These are phyloP conservation scores for Zophobas atratus DNA, from an alignment of 1,140 invertebrate genomes.

Conservation along the genomic window DNA sequence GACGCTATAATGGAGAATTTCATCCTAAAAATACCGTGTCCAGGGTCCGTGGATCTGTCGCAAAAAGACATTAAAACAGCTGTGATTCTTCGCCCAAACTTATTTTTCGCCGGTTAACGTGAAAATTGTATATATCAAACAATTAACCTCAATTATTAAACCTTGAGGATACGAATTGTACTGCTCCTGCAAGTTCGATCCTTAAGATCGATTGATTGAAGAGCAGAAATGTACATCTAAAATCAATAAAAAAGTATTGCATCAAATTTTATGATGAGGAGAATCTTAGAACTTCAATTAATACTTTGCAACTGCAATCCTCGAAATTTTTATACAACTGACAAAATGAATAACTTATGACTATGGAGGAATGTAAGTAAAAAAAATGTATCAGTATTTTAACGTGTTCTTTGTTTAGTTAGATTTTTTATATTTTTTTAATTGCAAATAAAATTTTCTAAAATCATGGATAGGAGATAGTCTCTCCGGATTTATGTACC, in stretches of 20 bases:
- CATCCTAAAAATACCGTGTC: slow-evolving; percentile 1
- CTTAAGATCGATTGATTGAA: slow-evolving; percentile 11
- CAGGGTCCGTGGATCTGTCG: slow-evolving; percentile 12
- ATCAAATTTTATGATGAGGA: slow-evolving; percentile 12
- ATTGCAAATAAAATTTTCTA: slow-evolving; percentile 3
- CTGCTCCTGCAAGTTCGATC: slow-evolving; percentile 13
- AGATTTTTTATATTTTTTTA: slow-evolving; percentile 4
- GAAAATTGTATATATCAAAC: slow-evolving; percentile 14
- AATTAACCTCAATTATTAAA: slow-evolving; percentile 1
- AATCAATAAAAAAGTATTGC: slow-evolving; percentile 4
- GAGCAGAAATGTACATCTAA: neutral
- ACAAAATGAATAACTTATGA: slow-evolving; percentile 1
- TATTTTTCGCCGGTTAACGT: slow-evolving; percentile 6
- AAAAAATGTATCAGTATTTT: slow-evolving; percentile 17
- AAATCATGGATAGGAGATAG: too few relatives aligned
- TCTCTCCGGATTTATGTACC: too few relatives aligned
- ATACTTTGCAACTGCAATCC: slow-evolving; percentile 8
- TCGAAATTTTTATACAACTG: slow-evolving; percentile 2
- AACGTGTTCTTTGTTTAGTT: slow-evolving; percentile 2
- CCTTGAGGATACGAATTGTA: slow-evolving; percentile 1
- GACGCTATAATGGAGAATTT: slow-evolving; percentile 4
- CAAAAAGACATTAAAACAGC: slow-evolving; percentile 11
- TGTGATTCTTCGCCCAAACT: neutral
- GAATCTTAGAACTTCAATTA: slow-evolving; percentile 9
- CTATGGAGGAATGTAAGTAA: slow-evolving; percentile 1